Evolutionary conservation across 2,888 invertebrate genomes (phyloP), one percentile per base, ranked within the genome.

Genomic region (Willowsia nigromaculata): DNA sequence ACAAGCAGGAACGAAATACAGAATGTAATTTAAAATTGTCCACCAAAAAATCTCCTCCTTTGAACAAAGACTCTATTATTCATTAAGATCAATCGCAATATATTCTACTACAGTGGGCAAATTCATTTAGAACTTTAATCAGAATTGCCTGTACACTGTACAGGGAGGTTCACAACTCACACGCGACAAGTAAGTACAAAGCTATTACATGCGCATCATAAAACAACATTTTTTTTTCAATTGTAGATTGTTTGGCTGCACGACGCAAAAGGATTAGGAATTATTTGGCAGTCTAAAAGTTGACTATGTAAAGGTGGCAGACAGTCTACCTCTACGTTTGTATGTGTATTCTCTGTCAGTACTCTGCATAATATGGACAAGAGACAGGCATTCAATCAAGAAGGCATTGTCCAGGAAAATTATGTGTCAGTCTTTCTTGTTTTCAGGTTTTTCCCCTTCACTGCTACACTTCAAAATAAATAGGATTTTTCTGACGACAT

Each of bases 381-480:
- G 43, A 43, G 43, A 43, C 81, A 86, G 85, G 80, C 62, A 86
- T 68, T 81, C 86, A 86, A 86, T 86, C 80, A 81, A 30, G 53
- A 30, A 78, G 53, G 68, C 50, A 86, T 86, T 86, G 86, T 86
- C 86, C 86, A 81, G 43, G 86, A 80, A 86, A 86, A 86, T 86
- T 86, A 80, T 81, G 68, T 86, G 86, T 86, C 86, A 86, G 80
- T 86, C 80, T 30, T 25, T 50, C 76, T 65, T 62, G 40, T 59
- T 62, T 62, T 33, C 62, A 18, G 33, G 1, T 50, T 47, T 81
- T 43, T 25, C 43, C 56, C 18, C 22, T 43, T 76, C 40, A 56
- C 56, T 53, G 43, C 47, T 50, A 13, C 22, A 25, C 62, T 40
- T 74, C 22, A 43, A 47, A 43, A 27, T 47, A 56, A 78, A 78